phyloP scores from a whole-genome alignment of 2,888 invertebrate genomes.

The Cenopis cana region DNA sequence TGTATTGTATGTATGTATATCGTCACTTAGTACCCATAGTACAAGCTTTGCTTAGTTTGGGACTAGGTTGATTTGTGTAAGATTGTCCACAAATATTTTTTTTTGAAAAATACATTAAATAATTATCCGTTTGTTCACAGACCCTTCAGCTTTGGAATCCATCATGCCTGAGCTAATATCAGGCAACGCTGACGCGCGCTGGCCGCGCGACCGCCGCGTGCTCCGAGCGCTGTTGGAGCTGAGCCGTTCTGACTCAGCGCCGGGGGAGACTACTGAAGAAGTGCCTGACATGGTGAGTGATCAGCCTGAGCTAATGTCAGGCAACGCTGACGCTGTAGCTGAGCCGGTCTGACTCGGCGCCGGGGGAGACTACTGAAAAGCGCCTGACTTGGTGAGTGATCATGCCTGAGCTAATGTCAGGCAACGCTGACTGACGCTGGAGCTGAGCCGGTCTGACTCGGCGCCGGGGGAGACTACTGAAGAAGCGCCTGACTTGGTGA shows the following conservation, averaged over 20 bases:
- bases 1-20: too few relatives aligned
- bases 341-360: too few relatives aligned
- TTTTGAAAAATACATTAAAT: too few relatives aligned
- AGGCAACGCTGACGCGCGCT: constrained; percentile 83
- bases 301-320: neutral
- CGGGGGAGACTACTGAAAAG: too few relatives aligned
- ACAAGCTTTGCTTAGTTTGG: too few relatives aligned
- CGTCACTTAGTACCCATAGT: too few relatives aligned
- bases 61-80: too few relatives aligned
- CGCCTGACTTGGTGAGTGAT: too few relatives aligned
- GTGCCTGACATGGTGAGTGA: constrained; percentile 14
- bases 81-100: too few relatives aligned
- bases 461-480: constrained; percentile 41
- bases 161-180: constrained; percentile 76
- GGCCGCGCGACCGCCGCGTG: constrained; percentile 89
- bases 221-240: constrained; percentile 90
- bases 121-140: constrained; percentile 56
- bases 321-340: constrained; percentile 47
- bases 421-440: constrained; percentile 55
- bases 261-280: constrained; percentile 49
- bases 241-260: constrained; percentile 79
- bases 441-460: constrained; percentile 86
- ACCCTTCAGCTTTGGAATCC: constrained; percentile 69
- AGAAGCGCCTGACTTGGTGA: too few relatives aligned
- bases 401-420: too few relatives aligned